Conservation (phyloP, 2,113 vertebrate species). For the Meriones unguiculatus region DNA sequence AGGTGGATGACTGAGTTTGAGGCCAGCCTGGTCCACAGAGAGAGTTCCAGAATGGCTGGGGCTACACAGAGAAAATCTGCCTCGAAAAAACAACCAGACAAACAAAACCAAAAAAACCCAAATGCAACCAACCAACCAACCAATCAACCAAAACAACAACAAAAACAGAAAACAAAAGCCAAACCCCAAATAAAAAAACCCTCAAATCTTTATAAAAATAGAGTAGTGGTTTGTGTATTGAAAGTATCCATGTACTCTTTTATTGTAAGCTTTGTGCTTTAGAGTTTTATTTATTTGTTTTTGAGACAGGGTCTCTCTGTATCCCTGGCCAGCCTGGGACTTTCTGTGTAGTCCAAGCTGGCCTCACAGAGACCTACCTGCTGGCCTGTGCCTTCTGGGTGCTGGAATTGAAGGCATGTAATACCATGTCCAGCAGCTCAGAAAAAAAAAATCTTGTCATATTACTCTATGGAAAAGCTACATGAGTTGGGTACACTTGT, state of each 20-base stretch:
- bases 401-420: neutral
- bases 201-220: neutral
- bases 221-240: neutral
- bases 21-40: neutral
- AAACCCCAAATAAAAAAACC: no score
- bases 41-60: neutral
- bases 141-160: no score
- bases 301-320: neutral
- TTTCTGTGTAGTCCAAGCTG: neutral
- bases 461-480: conserved; percentile 47
- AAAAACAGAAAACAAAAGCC: no score
- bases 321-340: neutral
- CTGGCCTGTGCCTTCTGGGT: neutral
- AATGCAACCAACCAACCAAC: no score
- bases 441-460: conserved; percentile 8
- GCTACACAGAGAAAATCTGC: neutral
- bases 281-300: neutral
- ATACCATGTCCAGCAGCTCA: neutral
- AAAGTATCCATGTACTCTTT: conserved; percentile 16
- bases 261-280: conserved; percentile 19
- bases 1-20: neutral
- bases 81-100: neutral
- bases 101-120: neutral
- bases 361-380: neutral
- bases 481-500: neutral